Base-by-base conservation (phyloP, 2,797 vertebrate species). In the Champsocephalus esox region DNA sequence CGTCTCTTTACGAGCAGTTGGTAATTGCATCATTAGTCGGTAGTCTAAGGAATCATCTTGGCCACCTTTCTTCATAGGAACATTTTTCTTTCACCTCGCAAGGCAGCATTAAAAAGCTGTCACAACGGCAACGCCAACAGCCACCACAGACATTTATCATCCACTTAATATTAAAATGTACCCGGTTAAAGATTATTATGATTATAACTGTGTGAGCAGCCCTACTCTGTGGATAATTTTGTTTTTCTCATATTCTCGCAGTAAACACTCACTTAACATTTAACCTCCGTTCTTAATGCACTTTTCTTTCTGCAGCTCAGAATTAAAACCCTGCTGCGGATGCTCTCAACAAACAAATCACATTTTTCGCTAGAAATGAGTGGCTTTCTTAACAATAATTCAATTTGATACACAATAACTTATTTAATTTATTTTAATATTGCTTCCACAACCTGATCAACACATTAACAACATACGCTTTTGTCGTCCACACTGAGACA, bases 11-110 rank as follows among this genome's bases (percentile, higher is more conserved):
- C 45, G 14, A 77, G 28, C 64, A 11, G 44, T 76, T 70, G 74
- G 66, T 79, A 76, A 85, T 83, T 74, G 49, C 83, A 66, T 83
- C 79, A 77, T 81, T 68, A 79, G 78, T 48, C 75, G 76, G 44
- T 24, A 64, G 52, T 85, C 73, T 76, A 44, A 61, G 54, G 62
- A 57, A 24, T 60, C 13, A 21, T 44, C 50, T 59, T 32, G 9
- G 24, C 58, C 50, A 9, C 59, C 19, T 58, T 79, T 67, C 21
- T 17, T 70, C 34, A 70, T n/a, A 55, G 43, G 54, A 70, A 70
- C 48, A 62, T 28, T 28, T 64, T 76, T 66, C 19, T 65, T 1
- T 6, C 59, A 21, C 28, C 63, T 66, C 16, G 28, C 50, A 13
- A 75, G 44, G 59, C 56, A 65, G 10, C 24, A 58, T 77, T 62